Conservation (phyloP, 2,888 invertebrate species). For the Marronus borbonicus region DNA sequence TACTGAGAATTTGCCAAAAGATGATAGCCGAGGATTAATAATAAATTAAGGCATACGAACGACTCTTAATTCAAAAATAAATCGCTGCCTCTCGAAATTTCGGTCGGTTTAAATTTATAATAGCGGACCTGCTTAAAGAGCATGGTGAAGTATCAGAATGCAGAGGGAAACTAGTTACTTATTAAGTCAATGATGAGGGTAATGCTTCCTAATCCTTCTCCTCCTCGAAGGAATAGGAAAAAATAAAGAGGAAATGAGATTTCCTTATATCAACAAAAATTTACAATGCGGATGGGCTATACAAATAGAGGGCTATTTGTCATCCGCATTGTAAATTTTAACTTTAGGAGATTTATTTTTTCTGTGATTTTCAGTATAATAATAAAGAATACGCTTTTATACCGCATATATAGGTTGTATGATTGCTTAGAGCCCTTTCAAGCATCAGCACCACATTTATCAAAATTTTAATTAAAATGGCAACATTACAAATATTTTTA, state of each 20-base stretch:
- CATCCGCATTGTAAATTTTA: background rate
- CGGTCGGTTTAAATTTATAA: background rate
- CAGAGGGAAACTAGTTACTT: background rate
- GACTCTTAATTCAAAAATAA: constrained; percentile 1
- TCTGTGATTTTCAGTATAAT: too few species aligned
- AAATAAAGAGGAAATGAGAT: background rate
- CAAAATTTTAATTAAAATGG: too few species aligned
- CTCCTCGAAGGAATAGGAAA: background rate
- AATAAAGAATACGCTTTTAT: too few species aligned
- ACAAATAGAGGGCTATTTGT: background rate
- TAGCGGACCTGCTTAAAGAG: background rate
- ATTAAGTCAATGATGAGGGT: background rate
- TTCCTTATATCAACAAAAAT: background rate
- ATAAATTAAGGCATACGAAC: background rate
- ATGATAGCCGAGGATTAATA: background rate
- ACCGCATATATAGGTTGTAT: too few species aligned
- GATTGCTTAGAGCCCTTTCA: too few species aligned
- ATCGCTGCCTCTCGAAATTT: background rate
- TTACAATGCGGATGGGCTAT: background rate
- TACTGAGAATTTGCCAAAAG: background rate
- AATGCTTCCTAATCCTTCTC: background rate
- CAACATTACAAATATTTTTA: too few species aligned
- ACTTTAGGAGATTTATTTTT: too few species aligned
- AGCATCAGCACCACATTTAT: too few species aligned
- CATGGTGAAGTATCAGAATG: background rate